Evolutionary conservation across 2,888 invertebrate species (phyloP), one percentile per base, ranked within the genome.

Genomic region (Achlya flavicornis): DNA sequence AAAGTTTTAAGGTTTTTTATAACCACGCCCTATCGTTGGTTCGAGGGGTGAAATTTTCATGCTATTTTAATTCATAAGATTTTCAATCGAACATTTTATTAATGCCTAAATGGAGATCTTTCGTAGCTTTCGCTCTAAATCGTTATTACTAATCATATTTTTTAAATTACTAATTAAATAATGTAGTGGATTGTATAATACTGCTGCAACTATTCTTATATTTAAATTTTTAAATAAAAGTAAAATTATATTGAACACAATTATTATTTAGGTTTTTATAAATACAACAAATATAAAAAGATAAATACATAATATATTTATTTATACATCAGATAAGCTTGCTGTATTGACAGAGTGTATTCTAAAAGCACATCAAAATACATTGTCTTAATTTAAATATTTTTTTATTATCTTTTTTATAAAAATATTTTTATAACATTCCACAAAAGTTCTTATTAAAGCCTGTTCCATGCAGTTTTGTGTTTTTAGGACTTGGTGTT

Each of bases 401-500:
- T 64, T 64, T 70, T 69, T 66, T 70, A 61, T 57, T 66, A 66
- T 61, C 63, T 14, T 74, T 70, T 77, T 73, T 75, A 71, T 64
- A 75, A 80, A 73, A 79, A 76, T 78, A 75, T 58, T 73, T 78
- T 70, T 69, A 71, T 72, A 66, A 69, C 71, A 75, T 73, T 64
- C 16, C 14, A 66, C 61, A 61, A 81, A 83, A 81, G 78, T 76
- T 73, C 69, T 81, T 85, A 85, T 90, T 91, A 91, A 91, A 91
- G 90, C 90, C 88, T 77, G 83, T 83, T 87, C 90, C 90, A 85
- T 80, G 90, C 90, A 87, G 70, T 81, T 83, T 80, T 57, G 68
- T 74, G 68, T 71, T 70, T 71, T 60, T 66, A 62, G 63, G 67
- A 71, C 41, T 74, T 64, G 68, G 72, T 66, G 73, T 70, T 73